Base-by-base conservation (phyloP, 2,113 vertebrate species). In the Leptosomus discolor region DNA sequence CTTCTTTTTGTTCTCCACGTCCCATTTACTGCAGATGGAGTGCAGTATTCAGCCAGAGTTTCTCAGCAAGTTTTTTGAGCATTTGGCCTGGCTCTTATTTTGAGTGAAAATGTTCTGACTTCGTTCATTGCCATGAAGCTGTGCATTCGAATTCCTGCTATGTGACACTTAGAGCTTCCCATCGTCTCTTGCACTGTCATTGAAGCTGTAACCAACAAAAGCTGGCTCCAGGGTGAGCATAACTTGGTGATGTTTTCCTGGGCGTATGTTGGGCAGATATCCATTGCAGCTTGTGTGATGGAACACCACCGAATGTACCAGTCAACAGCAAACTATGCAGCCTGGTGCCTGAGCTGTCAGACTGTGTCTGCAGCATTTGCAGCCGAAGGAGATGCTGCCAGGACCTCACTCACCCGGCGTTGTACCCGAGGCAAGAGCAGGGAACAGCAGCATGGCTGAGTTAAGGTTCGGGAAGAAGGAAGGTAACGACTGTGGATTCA, bases 291-390 rank as follows among this genome's bases (percentile, higher is more conserved):
- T 95, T 91, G 75, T 94, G 95, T 91, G 94, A 94, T 97, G 95
- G 97, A 95, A 94, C 95, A 94, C 76, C 96, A 94, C 48, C 7
- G 80, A 86, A 56, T 0, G 12, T 96, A 91, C 97, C 95, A 94
- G 88, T 97, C 92, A 97, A 96, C 95, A 68, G 83, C 96, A 96
- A 95, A 94, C 94, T 97, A 97, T 97, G 97, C 95, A 94, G 96
- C 95, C 95, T 95, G 96, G 95, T 97, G 97, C 96, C 95, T 97
- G 93, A 85, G 96, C 93, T 96, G 87, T 97, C 95, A 96, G 94
- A 39, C 92, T 67, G 68, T 65, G 97, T 95, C 96, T 96, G 86
- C 92, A 76, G 93, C 45, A 0, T 73, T 78, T n/a, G 74, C 96
- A 95, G 83, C 88, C 4, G 14, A 4, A 68, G 83, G 86, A 91